phyloP scores from a whole-genome alignment of 2,113 vertebrate genomes.

The Nettapus auritus region DNA sequence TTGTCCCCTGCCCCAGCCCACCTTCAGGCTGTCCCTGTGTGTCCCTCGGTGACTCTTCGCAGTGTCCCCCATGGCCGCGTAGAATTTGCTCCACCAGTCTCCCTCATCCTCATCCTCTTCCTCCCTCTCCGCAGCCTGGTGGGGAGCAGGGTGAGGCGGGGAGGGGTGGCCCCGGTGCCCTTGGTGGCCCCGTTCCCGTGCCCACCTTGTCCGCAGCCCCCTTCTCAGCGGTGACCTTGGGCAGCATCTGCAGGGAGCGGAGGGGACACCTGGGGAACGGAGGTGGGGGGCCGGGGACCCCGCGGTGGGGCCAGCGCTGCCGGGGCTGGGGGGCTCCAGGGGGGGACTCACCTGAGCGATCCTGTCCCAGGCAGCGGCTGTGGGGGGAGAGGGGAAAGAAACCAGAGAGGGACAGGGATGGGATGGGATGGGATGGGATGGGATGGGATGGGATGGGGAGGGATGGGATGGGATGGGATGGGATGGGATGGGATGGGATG shows the following conservation, averaged over 20 bases:
- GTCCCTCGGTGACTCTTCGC: neutral
- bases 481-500: too few relatives aligned
- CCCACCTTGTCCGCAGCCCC: neutral
- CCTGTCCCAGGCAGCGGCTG: neutral
- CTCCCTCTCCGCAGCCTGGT: neutral
- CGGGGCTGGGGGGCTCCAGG: fast-evolving
- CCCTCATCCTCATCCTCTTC: conserved; percentile 22
- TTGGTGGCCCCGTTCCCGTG: fast-evolving
- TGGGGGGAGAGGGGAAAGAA: neutral
- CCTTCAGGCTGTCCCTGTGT: conserved; percentile 65
- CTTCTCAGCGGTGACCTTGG: neutral
- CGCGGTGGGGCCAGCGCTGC: fast-evolving
- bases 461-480: neutral
- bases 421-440: neutral
- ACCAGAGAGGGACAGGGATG: too few relatives aligned
- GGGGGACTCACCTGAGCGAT: neutral
- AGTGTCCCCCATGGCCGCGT: conserved; percentile 27
- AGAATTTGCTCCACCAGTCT: conserved; percentile 81
- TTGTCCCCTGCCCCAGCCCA: neutral
- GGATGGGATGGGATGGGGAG: neutral
- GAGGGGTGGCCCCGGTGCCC: fast-evolving
- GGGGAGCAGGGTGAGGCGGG: neutral
- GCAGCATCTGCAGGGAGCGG: neutral
- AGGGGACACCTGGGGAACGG: neutral
- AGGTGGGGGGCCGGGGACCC: fast-evolving